Conservation (phyloP, 2,113 vertebrate species). For the Podilymbus podiceps region DNA sequence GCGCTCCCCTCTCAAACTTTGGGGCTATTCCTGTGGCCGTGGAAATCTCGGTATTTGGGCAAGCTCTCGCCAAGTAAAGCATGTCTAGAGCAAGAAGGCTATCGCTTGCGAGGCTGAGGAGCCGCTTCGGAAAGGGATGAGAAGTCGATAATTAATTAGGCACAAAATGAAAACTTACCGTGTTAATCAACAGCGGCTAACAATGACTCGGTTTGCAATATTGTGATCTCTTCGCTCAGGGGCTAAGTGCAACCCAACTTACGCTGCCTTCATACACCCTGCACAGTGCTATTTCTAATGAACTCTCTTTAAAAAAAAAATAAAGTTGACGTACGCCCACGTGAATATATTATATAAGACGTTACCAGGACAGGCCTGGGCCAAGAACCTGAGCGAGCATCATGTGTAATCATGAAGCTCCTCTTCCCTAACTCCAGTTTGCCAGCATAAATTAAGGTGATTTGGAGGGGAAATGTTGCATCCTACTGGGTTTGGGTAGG, state of each 20-base stretch:
- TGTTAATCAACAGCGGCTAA: conserved; percentile 51
- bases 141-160: conserved; percentile 69
- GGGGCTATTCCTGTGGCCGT: background rate
- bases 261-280: conserved; percentile 4
- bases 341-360: conserved; percentile 67
- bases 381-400: conserved; percentile 34
- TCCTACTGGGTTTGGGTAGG: conserved; percentile 62
- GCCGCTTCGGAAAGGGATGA: conserved; percentile 12
- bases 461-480: conserved; percentile 44
- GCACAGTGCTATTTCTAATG: conserved; percentile 52
- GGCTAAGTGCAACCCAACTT: conserved; percentile 19
- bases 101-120: background rate
- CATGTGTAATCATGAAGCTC: conserved; percentile 51
- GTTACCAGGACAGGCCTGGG: conserved; percentile 41
- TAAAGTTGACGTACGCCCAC: conserved; percentile 65
- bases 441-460: conserved; percentile 34
- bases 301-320: conserved; percentile 32
- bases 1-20: background rate
- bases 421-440: conserved; percentile 49
- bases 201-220: conserved; percentile 45
- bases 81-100: background rate
- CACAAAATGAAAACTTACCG: conserved; percentile 71
- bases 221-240: background rate
- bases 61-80: background rate
- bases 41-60: background rate